Evolutionary conservation across 37 sponge, comb jelly and placozoan species (phyloP), one percentile per base, ranked within the genome.

Genomic region (Beroe forskalii): DNA sequence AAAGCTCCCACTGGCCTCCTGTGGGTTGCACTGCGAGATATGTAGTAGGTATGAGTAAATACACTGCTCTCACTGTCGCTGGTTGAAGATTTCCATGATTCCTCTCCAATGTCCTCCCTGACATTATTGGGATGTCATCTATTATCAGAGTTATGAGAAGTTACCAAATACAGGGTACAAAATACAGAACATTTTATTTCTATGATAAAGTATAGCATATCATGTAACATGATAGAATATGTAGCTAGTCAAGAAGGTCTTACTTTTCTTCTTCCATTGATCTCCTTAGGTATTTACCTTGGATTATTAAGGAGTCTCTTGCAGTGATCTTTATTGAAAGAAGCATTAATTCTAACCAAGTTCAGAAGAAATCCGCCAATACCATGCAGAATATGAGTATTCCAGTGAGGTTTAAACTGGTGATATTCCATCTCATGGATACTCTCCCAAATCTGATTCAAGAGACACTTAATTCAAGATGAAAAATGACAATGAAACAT

Each of bases 351-450:
- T 44, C 44, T 32, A 3, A 80, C 86, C 86, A 80, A 44, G 55
- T 80, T 80, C 28, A 80, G 55, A 31, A 80, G 28, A 37, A 80
- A 80, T 80, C 86, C 86, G 1, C 86, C 86, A 25, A 80, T 80
- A 43, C 86, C 35, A 31, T 80, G 20, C 55, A 80, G 37, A 3
- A 37, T 80, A 31, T 41, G 20, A 37, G 44, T 44, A 31, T 38
- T 80, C 86, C 86, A 80, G n/a, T 38, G 40, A 1, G 86, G 86
- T 23, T 6, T 17, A 44, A 80, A 80, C 4, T 41, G 86, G 23
- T 80, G 86, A 24, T 42, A 80, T 48, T 80, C 40, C 35, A 23
- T 35, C 17, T 35, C 19, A n/a, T 44, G 9, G n/a, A 14, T 2
- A 35, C 40, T 40, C 44, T 80, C 86, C 86, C 86, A 80, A 3